These are phyloP conservation scores for Arvicanthis niloticus DNA, from an alignment of 2,113 vertebrate species.

Conservation along the genomic window DNA sequence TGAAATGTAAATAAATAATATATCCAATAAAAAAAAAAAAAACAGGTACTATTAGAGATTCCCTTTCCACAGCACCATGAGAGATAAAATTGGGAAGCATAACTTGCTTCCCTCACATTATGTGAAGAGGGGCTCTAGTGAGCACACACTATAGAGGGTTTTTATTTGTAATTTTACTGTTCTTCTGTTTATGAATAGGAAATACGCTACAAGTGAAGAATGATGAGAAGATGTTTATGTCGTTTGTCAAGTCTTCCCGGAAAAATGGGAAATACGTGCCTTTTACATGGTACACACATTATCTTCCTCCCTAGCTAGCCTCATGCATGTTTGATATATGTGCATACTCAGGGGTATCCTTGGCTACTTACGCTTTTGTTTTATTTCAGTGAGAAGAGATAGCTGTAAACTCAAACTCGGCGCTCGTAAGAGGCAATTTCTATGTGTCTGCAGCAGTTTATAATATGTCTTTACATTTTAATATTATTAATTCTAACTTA, in stretches of 20 bases:
- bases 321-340: neutral
- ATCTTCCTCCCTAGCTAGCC: neutral
- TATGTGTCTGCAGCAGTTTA: neutral
- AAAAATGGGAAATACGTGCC: neutral
- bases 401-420: neutral
- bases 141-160: neutral
- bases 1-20: too few species aligned
- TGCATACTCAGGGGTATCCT: neutral
- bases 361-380: neutral
- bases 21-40: too few species aligned
- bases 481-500: slow-evolving; percentile 10
- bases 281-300: neutral
- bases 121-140: neutral
- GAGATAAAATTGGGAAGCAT: neutral
- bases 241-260: neutral
- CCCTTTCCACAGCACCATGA: neutral
- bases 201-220: neutral
- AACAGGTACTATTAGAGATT: neutral
- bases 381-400: neutral
- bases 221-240: neutral
- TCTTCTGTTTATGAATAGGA: neutral
- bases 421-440: neutral
- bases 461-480: neutral
- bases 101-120: neutral
- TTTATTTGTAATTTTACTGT: neutral